Conservation (phyloP, 2,888 invertebrate genomes). For the Idaea straminata region DNA sequence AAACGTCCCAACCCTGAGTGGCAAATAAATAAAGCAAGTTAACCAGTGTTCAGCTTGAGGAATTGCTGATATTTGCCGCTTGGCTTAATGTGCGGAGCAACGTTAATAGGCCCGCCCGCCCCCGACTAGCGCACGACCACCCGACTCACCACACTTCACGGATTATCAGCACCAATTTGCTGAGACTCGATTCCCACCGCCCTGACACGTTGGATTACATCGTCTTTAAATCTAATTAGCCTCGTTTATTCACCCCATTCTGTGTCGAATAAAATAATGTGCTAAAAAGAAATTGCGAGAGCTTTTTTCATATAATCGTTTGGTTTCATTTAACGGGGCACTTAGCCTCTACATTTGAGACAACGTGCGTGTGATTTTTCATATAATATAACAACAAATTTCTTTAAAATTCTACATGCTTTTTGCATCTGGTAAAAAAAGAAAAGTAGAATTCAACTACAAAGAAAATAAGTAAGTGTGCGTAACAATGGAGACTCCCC, state of each 20-base stretch:
- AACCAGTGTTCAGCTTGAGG: conserved; percentile 51
- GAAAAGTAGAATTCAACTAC: background rate
- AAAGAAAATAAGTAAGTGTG: background rate
- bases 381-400: too few relatives aligned
- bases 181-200: background rate
- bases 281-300: too few relatives aligned
- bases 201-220: background rate
- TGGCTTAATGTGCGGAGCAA: conserved; percentile 47
- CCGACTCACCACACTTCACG: conserved; percentile 29
- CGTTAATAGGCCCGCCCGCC: conserved; percentile 49
- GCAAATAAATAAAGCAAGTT: conserved; percentile 33
- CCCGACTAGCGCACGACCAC: conserved; percentile 44
- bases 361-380: too few relatives aligned
- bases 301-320: too few relatives aligned
- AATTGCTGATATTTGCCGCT: conserved; percentile 51
- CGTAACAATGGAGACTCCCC: conserved; percentile 6
- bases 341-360: too few relatives aligned
- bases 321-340: too few relatives aligned
- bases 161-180: conserved; percentile 27
- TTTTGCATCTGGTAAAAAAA: too few relatives aligned
- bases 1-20: background rate
- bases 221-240: conserved; percentile 2
- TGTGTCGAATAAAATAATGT: background rate
- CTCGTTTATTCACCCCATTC: background rate
- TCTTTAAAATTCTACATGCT: too few relatives aligned